Evolutionary conservation across 2,113 vertebrate genomes (phyloP), one percentile per base, ranked within the genome.

Genomic region (Telmatochromis sp.): DNA sequence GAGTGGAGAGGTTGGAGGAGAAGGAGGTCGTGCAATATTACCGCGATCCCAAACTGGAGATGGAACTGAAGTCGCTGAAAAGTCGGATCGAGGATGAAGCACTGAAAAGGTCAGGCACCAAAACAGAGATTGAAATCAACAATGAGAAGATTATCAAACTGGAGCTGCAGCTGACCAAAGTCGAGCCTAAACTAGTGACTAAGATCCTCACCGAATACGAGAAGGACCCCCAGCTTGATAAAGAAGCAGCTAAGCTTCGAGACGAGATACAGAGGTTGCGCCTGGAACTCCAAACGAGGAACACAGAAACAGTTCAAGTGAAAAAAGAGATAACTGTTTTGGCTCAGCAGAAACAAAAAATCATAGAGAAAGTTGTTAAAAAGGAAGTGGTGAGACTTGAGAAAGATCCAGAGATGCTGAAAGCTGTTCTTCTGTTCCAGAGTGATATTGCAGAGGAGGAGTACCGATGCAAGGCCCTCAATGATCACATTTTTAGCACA

Each of bases 1-100:
- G 98, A 1, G 90, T 98, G 91, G 98, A 99, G 93, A 96, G 97
- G 93, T 89, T 98, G 86, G 97, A 99, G 94, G 99, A 99, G 94
- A 98, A 96, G 84, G 99, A 99, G 80, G 96, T 98, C n/a, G 96
- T 99, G 68, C 96, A 98, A 57, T 97, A 98, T 86, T 99, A 98
- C 93, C 97, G 97, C 42, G 98, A 99, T 88, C 97, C 98, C 4
- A 97, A 97, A 90, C 42, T 98, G 51, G 98, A 99, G 87, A 89
- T 82, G 6, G 96, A 94, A 8, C 68, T 99, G 17, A 80, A 94
- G 83, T 87, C 91, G 57, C 65, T 97, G 84, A 96, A 49, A 23
- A 94, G 91, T 80, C 96, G 94, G 89, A 95, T 98, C 21, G 95
- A 97, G 6, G 95, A 97, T 0, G 97, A 98, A 94, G 28, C 84